Conservation (phyloP, 1,140 invertebrate genomes). For the Drosophila asahinai region DNA sequence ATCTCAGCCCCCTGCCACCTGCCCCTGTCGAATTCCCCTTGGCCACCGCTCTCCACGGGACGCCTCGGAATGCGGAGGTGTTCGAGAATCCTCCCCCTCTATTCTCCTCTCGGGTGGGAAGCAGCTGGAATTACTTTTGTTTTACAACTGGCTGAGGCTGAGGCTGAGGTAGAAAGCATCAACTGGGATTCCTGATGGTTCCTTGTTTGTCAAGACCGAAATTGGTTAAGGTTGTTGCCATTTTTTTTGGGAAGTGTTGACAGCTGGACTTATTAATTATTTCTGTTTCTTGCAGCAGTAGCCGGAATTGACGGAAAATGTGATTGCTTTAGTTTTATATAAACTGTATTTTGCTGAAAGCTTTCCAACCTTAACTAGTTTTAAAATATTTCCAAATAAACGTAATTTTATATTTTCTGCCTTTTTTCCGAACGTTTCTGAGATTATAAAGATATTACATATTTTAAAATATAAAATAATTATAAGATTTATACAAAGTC, state of each 20-base stretch:
- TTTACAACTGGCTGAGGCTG: conserved; percentile 36
- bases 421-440: too few species aligned
- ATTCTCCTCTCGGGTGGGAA: conserved; percentile 3
- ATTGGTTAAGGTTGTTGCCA: conserved; percentile 24
- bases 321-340: conserved; percentile 3
- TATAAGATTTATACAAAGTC: background rate
- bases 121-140: conserved; percentile 51
- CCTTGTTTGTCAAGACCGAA: conserved; percentile 40
- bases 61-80: conserved; percentile 51
- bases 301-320: background rate
- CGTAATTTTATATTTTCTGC: background rate
- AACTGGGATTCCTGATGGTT: conserved; percentile 29
- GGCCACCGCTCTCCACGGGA: background rate
- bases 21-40: background rate
- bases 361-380: background rate
- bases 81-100: conserved; percentile 23
- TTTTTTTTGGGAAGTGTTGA: conserved; percentile 34
- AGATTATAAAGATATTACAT: too few species aligned
- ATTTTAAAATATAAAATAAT: too few species aligned
- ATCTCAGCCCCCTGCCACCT: conserved; percentile 4
- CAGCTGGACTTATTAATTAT: conserved; percentile 52
- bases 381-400: too few species aligned
- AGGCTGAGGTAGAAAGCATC: conserved; percentile 7
- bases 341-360: background rate
- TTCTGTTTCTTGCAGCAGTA: background rate